Percentiles rank a stretch among this genome's conserved stretches.
Evolutionary conservation across 2,888 invertebrate species (phyloP).

Genomic region (Ectemnius cavifrons): DNA sequence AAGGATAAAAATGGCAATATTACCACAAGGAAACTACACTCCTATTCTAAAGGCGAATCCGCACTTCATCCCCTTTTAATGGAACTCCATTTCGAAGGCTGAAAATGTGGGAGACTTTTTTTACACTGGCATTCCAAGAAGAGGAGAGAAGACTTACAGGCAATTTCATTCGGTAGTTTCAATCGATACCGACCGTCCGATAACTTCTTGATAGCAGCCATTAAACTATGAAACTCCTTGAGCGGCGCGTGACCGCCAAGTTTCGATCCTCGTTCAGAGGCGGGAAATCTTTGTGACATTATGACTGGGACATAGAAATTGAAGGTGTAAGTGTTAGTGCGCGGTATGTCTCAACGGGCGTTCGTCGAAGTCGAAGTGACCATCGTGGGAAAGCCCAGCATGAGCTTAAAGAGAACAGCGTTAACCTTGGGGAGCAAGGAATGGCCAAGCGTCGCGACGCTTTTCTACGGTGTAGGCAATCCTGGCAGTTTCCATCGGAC

Average conservation of each 20-base stretch:
- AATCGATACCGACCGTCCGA: neutral
- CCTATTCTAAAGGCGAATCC: neutral
- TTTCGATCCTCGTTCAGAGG: neutral
- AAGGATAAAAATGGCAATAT: conserved; percentile 5
- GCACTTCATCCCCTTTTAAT: neutral
- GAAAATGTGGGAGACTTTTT: neutral
- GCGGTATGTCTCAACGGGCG: conserved; percentile 44
- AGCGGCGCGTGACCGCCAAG: neutral
- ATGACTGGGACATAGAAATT: conserved; percentile 4
- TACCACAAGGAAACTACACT: neutral
- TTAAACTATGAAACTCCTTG: neutral
- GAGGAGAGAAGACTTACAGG: neutral
- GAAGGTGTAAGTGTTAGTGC: neutral
- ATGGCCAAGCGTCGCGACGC: conserved; percentile 47
- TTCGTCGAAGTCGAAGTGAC: conserved; percentile 51
- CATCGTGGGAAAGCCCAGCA: conserved; percentile 62
- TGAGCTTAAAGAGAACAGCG: conserved; percentile 41
- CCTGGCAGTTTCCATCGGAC: conserved; percentile 13
- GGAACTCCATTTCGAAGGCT: neutral
- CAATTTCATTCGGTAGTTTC: neutral
- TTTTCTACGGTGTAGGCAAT: conserved; percentile 51
- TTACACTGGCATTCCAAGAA: neutral
- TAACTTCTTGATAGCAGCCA: conserved; percentile 6
- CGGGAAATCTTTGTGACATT: neutral
- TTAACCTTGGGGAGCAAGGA: conserved; percentile 51